phyloP scores from a whole-genome alignment of 2,113 vertebrate genomes.

The Marmota flaviventris region DNA sequence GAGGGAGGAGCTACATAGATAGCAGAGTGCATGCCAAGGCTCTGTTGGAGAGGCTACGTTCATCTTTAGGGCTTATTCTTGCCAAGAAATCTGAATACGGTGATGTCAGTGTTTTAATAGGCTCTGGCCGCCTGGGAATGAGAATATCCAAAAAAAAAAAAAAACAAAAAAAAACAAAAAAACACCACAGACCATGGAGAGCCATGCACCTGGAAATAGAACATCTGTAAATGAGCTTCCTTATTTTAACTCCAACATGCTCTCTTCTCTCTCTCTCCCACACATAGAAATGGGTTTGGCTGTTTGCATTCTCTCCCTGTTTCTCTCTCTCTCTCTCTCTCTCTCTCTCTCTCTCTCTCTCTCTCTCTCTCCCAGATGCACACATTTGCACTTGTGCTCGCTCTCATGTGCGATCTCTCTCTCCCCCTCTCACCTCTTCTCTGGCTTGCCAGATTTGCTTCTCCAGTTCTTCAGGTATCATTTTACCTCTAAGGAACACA shows the following conservation, averaged over 20 bases:
- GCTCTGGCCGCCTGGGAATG: neutral
- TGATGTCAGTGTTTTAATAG: conserved; percentile 8
- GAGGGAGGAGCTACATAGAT: neutral
- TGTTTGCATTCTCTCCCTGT: neutral
- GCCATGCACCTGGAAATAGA: conserved; percentile 47
- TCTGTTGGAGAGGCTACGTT: neutral
- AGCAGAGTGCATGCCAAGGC: neutral
- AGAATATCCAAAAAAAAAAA: conserved; percentile 28
- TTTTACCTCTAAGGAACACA: conserved; percentile 92
- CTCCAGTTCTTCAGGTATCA: conserved; percentile 93
- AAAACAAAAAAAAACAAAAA: neutral
- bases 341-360: neutral
- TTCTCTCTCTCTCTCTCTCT: neutral
- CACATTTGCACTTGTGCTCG: conserved; percentile 66
- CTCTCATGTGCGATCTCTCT: neutral
- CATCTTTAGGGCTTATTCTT: neutral
- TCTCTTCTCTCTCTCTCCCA: conserved; percentile 36
- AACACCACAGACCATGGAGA: conserved; percentile 46
- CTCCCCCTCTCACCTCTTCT: conserved; percentile 89
- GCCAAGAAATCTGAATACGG: conserved; percentile 56
- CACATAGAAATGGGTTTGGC: neutral
- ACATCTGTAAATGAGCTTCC: conserved; percentile 56
- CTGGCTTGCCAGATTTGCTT: conserved; percentile 88
- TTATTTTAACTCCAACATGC: conserved; percentile 31
- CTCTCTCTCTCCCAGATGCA: neutral